Evolutionary conservation across 2,888 invertebrate genomes (phyloP).

Genomic region (Nysson spinosus): DNA sequence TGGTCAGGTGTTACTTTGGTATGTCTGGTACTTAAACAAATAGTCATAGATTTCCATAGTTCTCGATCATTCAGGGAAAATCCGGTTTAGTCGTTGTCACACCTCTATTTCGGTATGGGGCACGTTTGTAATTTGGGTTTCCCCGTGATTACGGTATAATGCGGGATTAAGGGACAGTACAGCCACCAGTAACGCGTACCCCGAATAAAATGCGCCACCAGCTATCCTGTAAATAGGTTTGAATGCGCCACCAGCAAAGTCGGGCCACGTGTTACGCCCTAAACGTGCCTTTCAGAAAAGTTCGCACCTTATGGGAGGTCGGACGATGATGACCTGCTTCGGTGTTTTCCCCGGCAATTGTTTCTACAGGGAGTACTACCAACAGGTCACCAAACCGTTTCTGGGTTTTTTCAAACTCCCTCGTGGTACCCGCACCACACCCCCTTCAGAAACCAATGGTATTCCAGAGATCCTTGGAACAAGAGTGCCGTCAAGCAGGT

Average conservation of each 20-base stretch:
- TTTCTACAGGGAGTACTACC: slow-evolving; percentile 1
- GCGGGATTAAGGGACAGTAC: slow-evolving; percentile 47
- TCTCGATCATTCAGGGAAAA: background rate
- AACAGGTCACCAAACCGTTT: background rate
- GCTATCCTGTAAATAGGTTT: slow-evolving; percentile 35
- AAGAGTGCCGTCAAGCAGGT: slow-evolving; percentile 4
- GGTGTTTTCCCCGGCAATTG: slow-evolving; percentile 30
- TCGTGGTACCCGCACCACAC: background rate
- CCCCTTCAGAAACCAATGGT: background rate
- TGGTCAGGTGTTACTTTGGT: no score
- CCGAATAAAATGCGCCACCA: slow-evolving; percentile 45
- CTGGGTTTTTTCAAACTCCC: slow-evolving; percentile 13
- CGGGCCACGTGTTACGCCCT: slow-evolving; percentile 27
- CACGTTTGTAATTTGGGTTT: slow-evolving; percentile 32
- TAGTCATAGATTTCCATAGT: background rate
- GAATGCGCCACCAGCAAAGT: slow-evolving; percentile 62
- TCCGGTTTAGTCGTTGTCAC: background rate
- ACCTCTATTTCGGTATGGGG: background rate
- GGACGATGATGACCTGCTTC: slow-evolving; percentile 23
- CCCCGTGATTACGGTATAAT: slow-evolving; percentile 28
- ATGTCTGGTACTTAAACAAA: no score
- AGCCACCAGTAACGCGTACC: slow-evolving; percentile 53
- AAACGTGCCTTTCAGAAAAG: slow-evolving; percentile 39
- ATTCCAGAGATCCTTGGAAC: background rate
- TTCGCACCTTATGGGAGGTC: slow-evolving; percentile 34